A percentile compares a stretch with the other conserved stretches of the same genome.
Evolutionary conservation across 2,888 invertebrate genomes (phyloP).

Genomic region (Himalopsyche anomala): DNA sequence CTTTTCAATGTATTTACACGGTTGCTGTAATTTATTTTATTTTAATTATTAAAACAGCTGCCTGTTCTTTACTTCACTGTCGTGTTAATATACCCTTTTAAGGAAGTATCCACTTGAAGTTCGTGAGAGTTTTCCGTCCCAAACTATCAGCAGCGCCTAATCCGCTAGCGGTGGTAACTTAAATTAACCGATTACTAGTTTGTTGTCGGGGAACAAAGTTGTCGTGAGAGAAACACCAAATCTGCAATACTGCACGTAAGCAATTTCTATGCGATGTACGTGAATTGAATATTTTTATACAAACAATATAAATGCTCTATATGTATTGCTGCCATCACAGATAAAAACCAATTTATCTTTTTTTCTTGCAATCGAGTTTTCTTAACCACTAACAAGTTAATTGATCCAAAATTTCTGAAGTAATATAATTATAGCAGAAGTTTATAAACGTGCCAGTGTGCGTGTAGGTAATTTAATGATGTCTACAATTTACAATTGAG

Average conservation of each 20-base stretch:
- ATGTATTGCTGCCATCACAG: background rate
- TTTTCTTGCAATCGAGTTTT: background rate
- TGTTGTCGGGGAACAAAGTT: slow-evolving; percentile 16
- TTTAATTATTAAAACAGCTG: no score
- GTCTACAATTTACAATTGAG: no score
- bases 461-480: no score
- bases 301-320: background rate
- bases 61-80: background rate
- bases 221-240: slow-evolving; percentile 25
- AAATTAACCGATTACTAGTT: slow-evolving; percentile 59
- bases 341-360: background rate
- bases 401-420: no score
- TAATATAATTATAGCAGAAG: no score
- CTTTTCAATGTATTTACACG: no score
- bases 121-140: background rate
- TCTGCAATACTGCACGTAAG: slow-evolving; percentile 5
- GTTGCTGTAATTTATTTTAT: no score
- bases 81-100: background rate
- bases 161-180: slow-evolving; percentile 46
- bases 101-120: background rate
- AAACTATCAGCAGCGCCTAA: slow-evolving; percentile 15
- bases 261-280: slow-evolving; percentile 15
- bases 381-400: no score
- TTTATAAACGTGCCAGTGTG: no score
- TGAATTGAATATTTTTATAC: slow-evolving; percentile 13